Percentiles rank a stretch among this genome's conserved stretches.
Conservation (phyloP, 2,797 vertebrate genomes). For the Clarias pachynema region DNA sequence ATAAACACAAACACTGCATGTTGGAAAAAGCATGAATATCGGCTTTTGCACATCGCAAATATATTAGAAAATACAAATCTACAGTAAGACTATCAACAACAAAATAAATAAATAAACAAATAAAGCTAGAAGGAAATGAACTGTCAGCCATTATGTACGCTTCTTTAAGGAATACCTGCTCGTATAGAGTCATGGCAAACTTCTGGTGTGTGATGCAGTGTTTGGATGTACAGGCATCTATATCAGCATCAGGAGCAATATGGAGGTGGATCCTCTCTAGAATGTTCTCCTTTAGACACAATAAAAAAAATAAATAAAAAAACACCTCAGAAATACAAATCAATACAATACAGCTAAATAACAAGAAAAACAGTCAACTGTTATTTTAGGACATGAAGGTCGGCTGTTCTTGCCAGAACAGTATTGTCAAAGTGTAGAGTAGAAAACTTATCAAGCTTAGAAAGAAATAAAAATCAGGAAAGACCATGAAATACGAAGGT, state of each 20-base stretch:
- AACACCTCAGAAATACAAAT: no score
- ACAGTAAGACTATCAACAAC: neutral
- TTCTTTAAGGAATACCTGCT: slow-evolving; percentile 81
- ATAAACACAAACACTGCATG: slow-evolving; percentile 10
- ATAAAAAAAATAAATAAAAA: neutral
- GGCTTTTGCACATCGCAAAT: neutral
- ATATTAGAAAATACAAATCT: neutral
- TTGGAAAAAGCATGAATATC: neutral
- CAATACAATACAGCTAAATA: no score
- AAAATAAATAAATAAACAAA: neutral
- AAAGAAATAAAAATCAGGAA: neutral
- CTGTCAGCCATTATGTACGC: neutral
- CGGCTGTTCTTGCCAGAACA: no score
- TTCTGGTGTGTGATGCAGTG: slow-evolving; percentile 97
- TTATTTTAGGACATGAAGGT: no score
- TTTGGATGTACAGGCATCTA: slow-evolving; percentile 92
- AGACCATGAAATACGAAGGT: no score
- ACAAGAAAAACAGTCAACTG: no score
- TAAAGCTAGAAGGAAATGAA: neutral
- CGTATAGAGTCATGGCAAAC: slow-evolving; percentile 96
- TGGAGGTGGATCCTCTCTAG: slow-evolving; percentile 93
- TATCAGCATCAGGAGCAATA: slow-evolving; percentile 86
- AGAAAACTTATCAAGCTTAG: no score
- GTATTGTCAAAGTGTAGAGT: no score
- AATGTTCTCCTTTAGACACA: slow-evolving; percentile 87